These are phyloP conservation scores for Scaptomyza pallida DNA, from an alignment of 1,140 invertebrate species.

Conservation along the genomic window DNA sequence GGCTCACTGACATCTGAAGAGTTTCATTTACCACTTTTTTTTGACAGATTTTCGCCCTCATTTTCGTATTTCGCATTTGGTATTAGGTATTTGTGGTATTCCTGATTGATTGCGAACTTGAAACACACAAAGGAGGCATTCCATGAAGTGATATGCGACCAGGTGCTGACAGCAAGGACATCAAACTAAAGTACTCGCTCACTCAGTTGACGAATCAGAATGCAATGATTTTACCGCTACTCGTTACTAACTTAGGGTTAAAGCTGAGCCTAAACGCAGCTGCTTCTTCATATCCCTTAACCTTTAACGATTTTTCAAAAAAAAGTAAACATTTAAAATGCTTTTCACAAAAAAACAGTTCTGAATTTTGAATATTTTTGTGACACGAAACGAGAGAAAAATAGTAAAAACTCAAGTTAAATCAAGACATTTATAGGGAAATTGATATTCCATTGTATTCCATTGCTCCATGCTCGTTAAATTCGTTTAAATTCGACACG, in stretches of 20 bases:
- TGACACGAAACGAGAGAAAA: no score
- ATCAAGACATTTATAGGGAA: conserved; percentile 10
- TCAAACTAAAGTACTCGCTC: background rate
- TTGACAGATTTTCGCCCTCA: conserved; percentile 70
- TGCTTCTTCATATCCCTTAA: no score
- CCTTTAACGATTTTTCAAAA: no score
- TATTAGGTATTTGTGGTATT: conserved; percentile 44
- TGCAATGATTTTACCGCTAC: no score
- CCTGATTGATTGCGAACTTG: conserved; percentile 18
- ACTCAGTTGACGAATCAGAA: background rate
- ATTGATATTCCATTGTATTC: conserved; percentile 21
- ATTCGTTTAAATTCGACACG: conserved; percentile 7
- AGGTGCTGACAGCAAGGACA: conserved; percentile 17
- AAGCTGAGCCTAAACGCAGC: no score
- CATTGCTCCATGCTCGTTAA: background rate
- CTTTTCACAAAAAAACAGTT: no score
- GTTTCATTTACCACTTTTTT: conserved; percentile 82
- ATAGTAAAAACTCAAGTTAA: background rate
- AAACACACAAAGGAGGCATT: conserved; percentile 2
- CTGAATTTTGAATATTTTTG: no score
- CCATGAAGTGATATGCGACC: background rate
- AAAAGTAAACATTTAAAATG: no score
- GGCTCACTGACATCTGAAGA: conserved; percentile 82
- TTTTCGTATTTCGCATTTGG: conserved; percentile 26
- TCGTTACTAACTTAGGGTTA: no score